Conservation (phyloP, 2,113 vertebrate species). For the Physeter macrocephalus region DNA sequence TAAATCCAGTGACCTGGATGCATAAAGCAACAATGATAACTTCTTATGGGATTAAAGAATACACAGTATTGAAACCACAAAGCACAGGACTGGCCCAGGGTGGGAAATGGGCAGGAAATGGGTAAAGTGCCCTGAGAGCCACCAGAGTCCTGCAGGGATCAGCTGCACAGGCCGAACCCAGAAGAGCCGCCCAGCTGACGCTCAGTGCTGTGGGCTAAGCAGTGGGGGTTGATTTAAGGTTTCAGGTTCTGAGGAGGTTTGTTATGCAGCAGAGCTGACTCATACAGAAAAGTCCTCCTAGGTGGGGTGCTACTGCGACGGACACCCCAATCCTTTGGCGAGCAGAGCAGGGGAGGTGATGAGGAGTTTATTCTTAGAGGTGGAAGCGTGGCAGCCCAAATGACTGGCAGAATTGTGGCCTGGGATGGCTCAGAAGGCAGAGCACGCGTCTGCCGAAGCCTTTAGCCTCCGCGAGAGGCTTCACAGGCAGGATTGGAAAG, state of each 20-base stretch:
- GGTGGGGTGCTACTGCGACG: neutral
- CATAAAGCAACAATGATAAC: rapidly evolving
- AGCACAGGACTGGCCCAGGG: rapidly evolving
- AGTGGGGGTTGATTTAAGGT: rapidly evolving
- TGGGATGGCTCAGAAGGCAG: neutral
- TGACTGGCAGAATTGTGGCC: neutral
- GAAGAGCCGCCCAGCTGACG: rapidly evolving
- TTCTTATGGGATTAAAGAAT: neutral
- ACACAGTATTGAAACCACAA: neutral
- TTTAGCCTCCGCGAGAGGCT: too few species aligned
- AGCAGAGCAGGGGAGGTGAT: neutral
- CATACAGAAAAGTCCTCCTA: neutral
- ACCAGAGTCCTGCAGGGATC: neutral
- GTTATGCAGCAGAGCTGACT: neutral
- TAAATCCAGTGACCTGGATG: neutral
- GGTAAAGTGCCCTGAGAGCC: neutral
- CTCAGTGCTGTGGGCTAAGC: neutral
- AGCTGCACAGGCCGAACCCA: neutral
- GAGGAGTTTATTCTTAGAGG: neutral
- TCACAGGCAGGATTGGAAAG: neutral
- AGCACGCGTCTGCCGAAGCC: too few species aligned
- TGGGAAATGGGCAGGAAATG: neutral
- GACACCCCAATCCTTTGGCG: rapidly evolving
- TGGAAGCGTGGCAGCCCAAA: too few species aligned
- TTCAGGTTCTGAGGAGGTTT: neutral